Evolutionary conservation across 2,797 vertebrate species (phyloP), one percentile per base, ranked within the genome.

Genomic region (Channallabes apus): DNA sequence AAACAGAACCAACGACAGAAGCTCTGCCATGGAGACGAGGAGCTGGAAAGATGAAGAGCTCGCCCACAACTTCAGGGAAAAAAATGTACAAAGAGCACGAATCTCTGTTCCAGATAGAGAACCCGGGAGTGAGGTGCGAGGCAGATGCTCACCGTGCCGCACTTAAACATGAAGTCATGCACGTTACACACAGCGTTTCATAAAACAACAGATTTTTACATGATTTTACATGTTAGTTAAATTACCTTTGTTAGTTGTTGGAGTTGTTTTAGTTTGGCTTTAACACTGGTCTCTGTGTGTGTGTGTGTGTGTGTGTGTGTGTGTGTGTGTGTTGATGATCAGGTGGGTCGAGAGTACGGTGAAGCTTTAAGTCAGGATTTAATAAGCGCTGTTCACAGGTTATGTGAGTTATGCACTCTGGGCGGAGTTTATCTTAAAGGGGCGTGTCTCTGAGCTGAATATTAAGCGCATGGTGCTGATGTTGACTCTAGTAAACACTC

Each of bases 1-100:
- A 78, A 71, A 68, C 32, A 32, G 32, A 41, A 62, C 11, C 61
- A 35, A n/a, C 4, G 61, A 67, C 56, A 65, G 73, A 76, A 46
- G n/a, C 51, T 78, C 14, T 67, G 61, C 85, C 85, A 86, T 82
- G 85, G 80, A 86, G 80, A 86, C 80, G 76, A 77, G 76, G 58
- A 58, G 54, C 62, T 72, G 59, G 7, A 80, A 35, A 54, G 69
- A 46, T 27, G 81, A 86, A 54, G 35, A 17, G 41, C 46, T 77
- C 59, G 64, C 85, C 85, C 72, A 86, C 84, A 46, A 72, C 61
- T 32, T 54, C 22, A 78, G 29, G 54, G 54, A 58, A 62, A 62
- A 46, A 38, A 61, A 78, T 29, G 29, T 24, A 61, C 6, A 61
- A 73, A 35, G 61, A 84, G 46, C 79, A 27, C 15, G 3, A 65